These are phyloP conservation scores for Boloria selene DNA, from an alignment of 2,888 invertebrate genomes.

Conservation along the genomic window DNA sequence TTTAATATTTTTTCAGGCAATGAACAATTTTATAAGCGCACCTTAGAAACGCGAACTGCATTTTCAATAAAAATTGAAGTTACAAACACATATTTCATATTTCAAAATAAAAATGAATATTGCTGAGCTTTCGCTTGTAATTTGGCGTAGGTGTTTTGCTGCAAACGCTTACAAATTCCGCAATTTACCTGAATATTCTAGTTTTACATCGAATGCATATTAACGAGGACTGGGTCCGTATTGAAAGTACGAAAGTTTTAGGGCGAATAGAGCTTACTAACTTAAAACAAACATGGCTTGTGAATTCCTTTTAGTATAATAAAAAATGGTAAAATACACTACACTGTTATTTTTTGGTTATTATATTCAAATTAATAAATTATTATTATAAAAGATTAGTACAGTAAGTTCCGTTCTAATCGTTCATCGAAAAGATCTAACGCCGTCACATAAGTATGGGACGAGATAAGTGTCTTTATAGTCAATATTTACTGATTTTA, in stretches of 20 bases:
- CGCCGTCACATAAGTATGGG: no score
- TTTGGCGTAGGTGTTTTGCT: conserved; percentile 2
- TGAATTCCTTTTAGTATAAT: neutral
- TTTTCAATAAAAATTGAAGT: conserved; percentile 7
- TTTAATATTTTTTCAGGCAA: no score
- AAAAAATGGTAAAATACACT: neutral
- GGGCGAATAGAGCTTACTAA: no score
- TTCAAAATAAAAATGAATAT: neutral
- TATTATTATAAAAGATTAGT: no score
- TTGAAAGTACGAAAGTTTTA: no score
- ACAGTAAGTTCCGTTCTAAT: no score
- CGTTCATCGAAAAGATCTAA: no score
- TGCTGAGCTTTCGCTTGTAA: neutral
- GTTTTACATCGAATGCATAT: neutral
- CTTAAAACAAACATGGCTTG: neutral
- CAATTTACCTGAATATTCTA: neutral
- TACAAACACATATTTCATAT: neutral
- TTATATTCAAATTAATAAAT: no score
- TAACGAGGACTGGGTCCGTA: neutral
- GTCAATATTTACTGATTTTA: no score
- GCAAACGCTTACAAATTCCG: conserved; percentile 1
- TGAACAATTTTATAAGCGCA: no score
- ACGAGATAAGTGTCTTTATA: no score
- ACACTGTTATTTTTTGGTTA: no score
- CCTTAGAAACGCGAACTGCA: neutral